These are phyloP conservation scores for Siniperca scherzeri DNA, from an alignment of 2,797 vertebrate species.

Conservation along the genomic window DNA sequence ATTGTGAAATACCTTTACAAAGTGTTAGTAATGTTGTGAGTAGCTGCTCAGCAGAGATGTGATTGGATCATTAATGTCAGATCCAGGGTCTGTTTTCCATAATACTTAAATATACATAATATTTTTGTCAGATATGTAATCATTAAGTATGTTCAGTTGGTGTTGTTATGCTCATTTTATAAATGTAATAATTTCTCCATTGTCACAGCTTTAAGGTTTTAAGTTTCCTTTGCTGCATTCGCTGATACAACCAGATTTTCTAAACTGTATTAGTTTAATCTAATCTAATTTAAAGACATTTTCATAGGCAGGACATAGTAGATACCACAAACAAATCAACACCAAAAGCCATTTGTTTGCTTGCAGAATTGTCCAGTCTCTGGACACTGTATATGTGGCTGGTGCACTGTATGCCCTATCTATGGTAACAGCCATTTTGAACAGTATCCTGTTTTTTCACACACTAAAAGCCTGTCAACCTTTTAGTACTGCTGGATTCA, in stretches of 20 bases:
- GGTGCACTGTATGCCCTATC: not conserved
- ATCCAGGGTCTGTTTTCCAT: no score
- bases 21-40: no score
- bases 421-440: not conserved
- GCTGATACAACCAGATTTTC: not conserved
- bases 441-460: constrained; percentile 9
- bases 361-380: not conserved
- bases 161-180: not conserved
- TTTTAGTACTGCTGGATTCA: constrained; percentile 33
- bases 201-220: not conserved
- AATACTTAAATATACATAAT: no score
- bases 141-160: not conserved
- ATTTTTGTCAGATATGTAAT: no score
- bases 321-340: not conserved
- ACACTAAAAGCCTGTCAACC: constrained; percentile 37
- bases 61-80: no score
- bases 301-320: no score
- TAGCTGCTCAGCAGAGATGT: no score
- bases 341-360: not conserved
- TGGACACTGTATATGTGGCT: not conserved
- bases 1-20: no score
- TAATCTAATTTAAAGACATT: not conserved
- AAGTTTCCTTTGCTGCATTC: not conserved
- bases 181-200: not conserved
- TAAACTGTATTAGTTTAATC: not conserved